These are phyloP conservation scores for mouse (Mus musculus) DNA, from an alignment of 2,113 vertebrate species.

Conservation along the genomic window GRCm39 chr17:49202001-49202500, in stretches of 20 bases:
- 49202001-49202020: neutral
- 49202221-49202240: neutral
- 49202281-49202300: conserved; percentile 3
- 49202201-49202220: neutral
- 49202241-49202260: neutral
- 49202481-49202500: neutral
- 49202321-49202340: neutral
- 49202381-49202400: neutral
- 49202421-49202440: neutral
- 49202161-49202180: neutral
- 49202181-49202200: neutral
- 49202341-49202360: neutral
- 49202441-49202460: neutral
- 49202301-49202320: conserved; percentile 7
- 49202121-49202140: neutral
- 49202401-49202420: neutral
- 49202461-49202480: neutral
- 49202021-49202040: neutral
- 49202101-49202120: neutral
- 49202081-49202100: neutral
- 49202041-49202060: neutral
- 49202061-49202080: neutral
- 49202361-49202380: neutral
- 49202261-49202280: neutral
- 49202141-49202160: neutral